Evolutionary conservation across 1,140 invertebrate genomes (phyloP).

Genomic region (Teleogryllus occipitalis): DNA sequence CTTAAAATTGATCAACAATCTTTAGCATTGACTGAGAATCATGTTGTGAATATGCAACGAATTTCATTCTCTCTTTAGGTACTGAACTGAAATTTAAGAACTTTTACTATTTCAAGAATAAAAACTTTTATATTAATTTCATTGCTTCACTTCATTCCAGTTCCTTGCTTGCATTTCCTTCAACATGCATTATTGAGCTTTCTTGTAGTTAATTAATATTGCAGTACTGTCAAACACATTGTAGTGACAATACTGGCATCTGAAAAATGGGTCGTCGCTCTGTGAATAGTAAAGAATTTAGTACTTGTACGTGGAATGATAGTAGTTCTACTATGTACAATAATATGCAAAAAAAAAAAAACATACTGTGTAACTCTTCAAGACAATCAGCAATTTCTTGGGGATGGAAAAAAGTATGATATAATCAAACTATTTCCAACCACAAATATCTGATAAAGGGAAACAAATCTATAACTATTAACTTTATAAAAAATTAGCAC

Average conservation of each 20-base stretch:
- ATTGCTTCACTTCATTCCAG: background rate
- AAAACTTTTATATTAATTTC: background rate
- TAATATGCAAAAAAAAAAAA: background rate
- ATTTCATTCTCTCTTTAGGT: no score
- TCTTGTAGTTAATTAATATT: background rate
- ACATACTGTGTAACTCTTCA: background rate
- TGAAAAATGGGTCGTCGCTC: background rate
- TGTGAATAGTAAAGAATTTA: background rate
- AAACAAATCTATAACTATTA: no score
- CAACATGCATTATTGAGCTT: background rate
- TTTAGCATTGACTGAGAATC: background rate
- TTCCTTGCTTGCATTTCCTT: background rate
- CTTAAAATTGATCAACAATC: background rate
- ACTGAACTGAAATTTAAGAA: no score
- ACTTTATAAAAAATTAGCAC: no score
- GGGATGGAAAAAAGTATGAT: background rate
- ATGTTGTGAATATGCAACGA: no score
- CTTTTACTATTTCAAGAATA: no score
- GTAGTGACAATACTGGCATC: background rate
- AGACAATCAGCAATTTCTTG: constrained; percentile 4
- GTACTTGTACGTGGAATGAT: background rate
- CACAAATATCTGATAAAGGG: background rate
- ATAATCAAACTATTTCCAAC: background rate
- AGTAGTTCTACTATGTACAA: background rate
- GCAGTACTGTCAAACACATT: background rate